These are phyloP conservation scores for Tachyglossus aculeatus DNA, from an alignment of 2,797 vertebrate species.

Conservation along the genomic window DNA sequence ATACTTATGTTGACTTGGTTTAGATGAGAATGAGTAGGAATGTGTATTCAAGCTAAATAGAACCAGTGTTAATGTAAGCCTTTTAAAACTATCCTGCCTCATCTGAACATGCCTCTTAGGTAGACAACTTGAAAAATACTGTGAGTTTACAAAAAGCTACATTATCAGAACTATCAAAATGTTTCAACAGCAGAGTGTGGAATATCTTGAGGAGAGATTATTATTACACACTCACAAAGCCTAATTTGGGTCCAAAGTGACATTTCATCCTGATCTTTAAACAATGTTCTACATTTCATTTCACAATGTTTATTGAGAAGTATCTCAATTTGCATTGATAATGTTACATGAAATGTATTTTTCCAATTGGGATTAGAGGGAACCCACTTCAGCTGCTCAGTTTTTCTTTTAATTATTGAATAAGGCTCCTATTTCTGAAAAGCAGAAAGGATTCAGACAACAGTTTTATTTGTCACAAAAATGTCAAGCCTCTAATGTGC, in stretches of 20 bases:
- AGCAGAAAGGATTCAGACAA: too few species aligned
- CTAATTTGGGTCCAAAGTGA: constrained; percentile 38
- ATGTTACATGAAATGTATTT: constrained; percentile 48
- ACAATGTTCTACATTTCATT: constrained; percentile 7
- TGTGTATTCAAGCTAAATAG: constrained; percentile 52
- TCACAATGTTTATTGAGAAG: constrained; percentile 21
- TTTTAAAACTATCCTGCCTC: constrained; percentile 43
- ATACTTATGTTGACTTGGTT: constrained; percentile 30
- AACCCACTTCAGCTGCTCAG: constrained; percentile 9
- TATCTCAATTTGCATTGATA: constrained; percentile 34
- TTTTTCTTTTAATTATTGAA: constrained; percentile 51
- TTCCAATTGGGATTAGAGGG: constrained; percentile 37
- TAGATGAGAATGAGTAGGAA: constrained; percentile 15
- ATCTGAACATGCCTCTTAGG: constrained; percentile 51
- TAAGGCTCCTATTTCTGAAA: not conserved
- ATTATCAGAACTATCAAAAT: constrained; percentile 53
- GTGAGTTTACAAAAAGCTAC: constrained; percentile 37
- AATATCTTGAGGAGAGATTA: constrained; percentile 39
- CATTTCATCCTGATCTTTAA: constrained; percentile 37
- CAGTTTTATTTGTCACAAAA: too few species aligned
- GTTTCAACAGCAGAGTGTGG: constrained; percentile 22
- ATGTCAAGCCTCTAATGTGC: too few species aligned
- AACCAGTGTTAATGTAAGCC: constrained; percentile 16
- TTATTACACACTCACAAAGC: constrained; percentile 37
- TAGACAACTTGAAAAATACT: constrained; percentile 48